Conservation (phyloP, 92 coral and sea anemone species). For the Epizoanthus rinbou region DNA sequence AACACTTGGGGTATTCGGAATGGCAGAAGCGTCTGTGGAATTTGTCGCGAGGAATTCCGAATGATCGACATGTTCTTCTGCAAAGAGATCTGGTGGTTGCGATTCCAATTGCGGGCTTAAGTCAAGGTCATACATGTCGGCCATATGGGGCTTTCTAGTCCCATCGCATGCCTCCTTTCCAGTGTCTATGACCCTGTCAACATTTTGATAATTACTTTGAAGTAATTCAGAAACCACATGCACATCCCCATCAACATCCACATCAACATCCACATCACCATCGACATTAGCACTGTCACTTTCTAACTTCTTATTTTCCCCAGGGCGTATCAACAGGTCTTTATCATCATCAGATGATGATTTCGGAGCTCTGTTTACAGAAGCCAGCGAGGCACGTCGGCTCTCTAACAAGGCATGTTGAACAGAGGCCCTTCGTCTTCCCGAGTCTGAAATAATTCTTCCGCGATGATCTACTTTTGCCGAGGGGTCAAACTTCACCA, state of each 20-base stretch:
- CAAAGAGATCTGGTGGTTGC: background rate
- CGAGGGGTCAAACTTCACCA: background rate
- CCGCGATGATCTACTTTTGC: slow-evolving; percentile 6
- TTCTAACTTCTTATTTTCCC: background rate
- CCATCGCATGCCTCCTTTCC: background rate
- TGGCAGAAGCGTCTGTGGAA: background rate
- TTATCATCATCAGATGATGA: background rate
- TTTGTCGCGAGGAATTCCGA: background rate
- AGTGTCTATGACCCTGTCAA: background rate
- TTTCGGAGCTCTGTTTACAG: background rate
- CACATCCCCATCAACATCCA: no score
- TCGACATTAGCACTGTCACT: background rate
- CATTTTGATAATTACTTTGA: background rate
- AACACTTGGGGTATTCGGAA: background rate
- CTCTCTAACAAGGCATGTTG: background rate
- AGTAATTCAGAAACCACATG: no score
- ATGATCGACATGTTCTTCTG: background rate
- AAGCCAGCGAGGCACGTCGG: background rate
- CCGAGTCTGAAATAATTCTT: background rate
- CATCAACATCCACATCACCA: background rate
- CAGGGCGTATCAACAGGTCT: background rate
- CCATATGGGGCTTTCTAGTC: background rate
- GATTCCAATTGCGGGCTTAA: background rate
- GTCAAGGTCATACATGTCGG: background rate
- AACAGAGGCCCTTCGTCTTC: background rate